Conservation (phyloP, 2,888 invertebrate genomes). For the Pristionchus mayeri region DNA sequence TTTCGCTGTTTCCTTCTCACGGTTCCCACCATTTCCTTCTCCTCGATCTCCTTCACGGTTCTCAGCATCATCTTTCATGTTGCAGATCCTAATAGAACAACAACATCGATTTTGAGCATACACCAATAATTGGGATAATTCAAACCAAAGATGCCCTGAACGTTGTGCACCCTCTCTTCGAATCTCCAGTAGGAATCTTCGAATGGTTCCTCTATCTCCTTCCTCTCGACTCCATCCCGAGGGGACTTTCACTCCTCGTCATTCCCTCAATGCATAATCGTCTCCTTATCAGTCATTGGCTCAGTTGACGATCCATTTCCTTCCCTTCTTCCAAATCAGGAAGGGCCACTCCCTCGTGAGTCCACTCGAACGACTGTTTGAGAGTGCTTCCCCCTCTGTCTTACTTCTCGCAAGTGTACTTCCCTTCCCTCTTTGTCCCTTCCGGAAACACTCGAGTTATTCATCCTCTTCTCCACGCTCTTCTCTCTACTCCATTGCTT, state of each 20-base stretch:
- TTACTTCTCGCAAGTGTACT: background rate
- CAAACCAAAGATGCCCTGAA: no score
- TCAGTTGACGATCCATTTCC: background rate
- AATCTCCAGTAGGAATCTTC: no score
- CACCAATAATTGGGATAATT: no score
- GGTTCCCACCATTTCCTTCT: background rate
- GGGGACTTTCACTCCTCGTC: background rate
- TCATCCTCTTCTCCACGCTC: no score
- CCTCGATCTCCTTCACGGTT: no score
- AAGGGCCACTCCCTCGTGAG: slow-evolving; percentile 12
- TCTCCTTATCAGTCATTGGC: background rate
- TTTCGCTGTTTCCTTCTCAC: background rate
- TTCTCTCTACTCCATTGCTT: no score
- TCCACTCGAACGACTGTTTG: slow-evolving; percentile 20
- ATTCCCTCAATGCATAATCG: slow-evolving; percentile 19
- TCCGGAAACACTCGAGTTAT: background rate
- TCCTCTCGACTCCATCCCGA: background rate
- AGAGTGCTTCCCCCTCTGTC: background rate
- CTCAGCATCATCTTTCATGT: background rate
- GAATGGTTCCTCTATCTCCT: background rate
- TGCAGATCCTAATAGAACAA: no score
- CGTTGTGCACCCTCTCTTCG: no score
- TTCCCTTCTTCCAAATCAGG: slow-evolving; percentile 7
- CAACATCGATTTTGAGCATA: no score
- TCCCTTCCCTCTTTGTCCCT: background rate